Percentiles rank a stretch among this genome's conserved stretches.
These are phyloP conservation scores for Rhizoglyphus robini DNA, from an alignment of 1,140 invertebrate species.

Conservation along the genomic window DNA sequence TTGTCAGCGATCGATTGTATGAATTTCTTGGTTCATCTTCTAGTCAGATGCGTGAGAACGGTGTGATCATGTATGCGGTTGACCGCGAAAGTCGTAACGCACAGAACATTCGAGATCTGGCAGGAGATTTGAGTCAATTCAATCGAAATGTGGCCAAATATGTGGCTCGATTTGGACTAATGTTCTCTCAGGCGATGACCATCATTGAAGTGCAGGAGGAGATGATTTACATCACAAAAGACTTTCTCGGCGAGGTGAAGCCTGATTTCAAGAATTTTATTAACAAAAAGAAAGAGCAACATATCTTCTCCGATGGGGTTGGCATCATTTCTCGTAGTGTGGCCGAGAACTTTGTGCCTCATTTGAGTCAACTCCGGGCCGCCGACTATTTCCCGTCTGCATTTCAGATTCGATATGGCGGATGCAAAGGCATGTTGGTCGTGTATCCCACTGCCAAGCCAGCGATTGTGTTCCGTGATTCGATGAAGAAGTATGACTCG, in stretches of 20 bases:
- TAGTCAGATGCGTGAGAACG: constrained; percentile 30
- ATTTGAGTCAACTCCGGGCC: constrained; percentile 26
- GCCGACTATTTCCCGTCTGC: no score
- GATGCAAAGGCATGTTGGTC: constrained; percentile 28
- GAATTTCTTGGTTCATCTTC: no score
- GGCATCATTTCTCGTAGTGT: no score
- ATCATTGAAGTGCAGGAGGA: constrained; percentile 22
- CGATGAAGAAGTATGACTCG: constrained; percentile 26
- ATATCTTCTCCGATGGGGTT: no score
- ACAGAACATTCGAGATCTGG: no score
- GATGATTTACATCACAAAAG: constrained; percentile 3
- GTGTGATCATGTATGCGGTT: constrained; percentile 30
- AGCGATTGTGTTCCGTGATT: constrained; percentile 24
- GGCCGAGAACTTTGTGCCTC: constrained; percentile 9
- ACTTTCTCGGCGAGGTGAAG: no score
- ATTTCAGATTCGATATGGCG: no score
- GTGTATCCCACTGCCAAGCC: no score
- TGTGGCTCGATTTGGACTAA: constrained; percentile 31
- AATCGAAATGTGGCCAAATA: constrained; percentile 29
- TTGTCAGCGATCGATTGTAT: constrained; percentile 27
- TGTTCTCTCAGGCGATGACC: no score
- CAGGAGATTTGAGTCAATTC: constrained; percentile 24
- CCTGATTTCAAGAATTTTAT: no score
- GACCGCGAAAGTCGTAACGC: constrained; percentile 13
- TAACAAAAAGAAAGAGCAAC: no score